Evolutionary conservation across 2,888 invertebrate genomes (phyloP).

Genomic region (Sepiola atlantica): DNA sequence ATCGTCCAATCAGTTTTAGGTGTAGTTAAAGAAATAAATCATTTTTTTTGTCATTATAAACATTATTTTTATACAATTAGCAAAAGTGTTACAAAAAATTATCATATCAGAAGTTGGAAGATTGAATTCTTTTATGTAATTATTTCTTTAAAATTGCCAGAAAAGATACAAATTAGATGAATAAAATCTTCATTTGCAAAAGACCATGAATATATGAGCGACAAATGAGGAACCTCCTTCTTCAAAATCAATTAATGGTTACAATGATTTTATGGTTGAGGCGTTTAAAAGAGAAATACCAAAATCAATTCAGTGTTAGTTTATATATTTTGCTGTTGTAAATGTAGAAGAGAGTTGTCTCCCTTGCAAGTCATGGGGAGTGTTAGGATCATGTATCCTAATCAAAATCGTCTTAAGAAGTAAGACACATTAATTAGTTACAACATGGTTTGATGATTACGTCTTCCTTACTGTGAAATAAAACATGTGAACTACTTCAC

Average conservation of each 20-base stretch:
- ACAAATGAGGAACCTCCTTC: no score
- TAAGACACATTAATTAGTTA: neutral
- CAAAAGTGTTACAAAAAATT: neutral
- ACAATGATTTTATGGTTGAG: no score
- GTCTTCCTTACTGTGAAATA: neutral
- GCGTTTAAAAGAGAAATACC: no score
- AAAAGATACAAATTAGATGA: no score
- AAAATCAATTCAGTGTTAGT: no score
- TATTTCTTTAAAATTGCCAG: no score
- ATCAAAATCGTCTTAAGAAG: neutral
- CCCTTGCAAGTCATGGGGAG: neutral
- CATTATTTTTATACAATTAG: neutral
- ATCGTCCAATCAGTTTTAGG: neutral
- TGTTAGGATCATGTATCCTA: neutral
- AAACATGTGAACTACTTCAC: no score
- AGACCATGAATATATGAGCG: neutral
- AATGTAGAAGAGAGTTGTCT: neutral
- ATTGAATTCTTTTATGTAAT: neutral
- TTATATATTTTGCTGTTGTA: neutral
- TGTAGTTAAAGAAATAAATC: neutral
- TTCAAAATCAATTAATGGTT: no score
- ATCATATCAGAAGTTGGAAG: neutral
- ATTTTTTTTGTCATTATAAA: neutral
- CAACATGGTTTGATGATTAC: neutral
- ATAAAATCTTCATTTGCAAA: neutral